These are phyloP conservation scores for Callosobruchus maculatus DNA, from an alignment of 2,888 invertebrate species.

Conservation along the genomic window DNA sequence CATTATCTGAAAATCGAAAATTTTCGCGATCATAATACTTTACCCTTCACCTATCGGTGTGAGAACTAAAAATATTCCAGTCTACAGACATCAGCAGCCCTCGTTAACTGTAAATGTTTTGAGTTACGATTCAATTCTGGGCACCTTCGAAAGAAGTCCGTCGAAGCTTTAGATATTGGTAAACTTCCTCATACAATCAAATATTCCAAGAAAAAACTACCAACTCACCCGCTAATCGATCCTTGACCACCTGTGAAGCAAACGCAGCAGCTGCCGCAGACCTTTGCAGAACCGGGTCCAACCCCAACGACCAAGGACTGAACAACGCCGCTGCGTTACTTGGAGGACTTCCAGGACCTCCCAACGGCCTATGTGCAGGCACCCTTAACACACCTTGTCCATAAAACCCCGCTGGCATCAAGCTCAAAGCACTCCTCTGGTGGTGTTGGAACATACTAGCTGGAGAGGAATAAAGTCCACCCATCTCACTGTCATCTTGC, in stretches of 20 bases:
- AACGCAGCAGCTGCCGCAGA: constrained; percentile 70
- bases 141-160: too few species aligned
- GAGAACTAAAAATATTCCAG: too few species aligned
- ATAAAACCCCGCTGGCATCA: constrained; percentile 50
- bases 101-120: too few species aligned
- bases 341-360: constrained; percentile 49
- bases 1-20: too few species aligned
- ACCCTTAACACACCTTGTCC: constrained; percentile 74
- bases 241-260: constrained; percentile 79
- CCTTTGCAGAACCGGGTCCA: constrained; percentile 61
- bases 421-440: constrained; percentile 39
- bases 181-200: too few species aligned
- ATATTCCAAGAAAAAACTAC: too few species aligned
- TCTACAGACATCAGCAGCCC: too few species aligned
- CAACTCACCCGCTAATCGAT: constrained; percentile 72
- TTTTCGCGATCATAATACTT: too few species aligned
- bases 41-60: too few species aligned
- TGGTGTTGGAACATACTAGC: constrained; percentile 39
- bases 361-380: constrained; percentile 72
- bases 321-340: constrained; percentile 36
- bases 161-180: too few species aligned
- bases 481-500: constrained; percentile 38
- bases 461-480: constrained; percentile 34
- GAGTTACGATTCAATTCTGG: too few species aligned
- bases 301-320: constrained; percentile 53